phyloP scores from a whole-genome alignment of 1,140 invertebrate species.

The Drosophila jambulina region DNA sequence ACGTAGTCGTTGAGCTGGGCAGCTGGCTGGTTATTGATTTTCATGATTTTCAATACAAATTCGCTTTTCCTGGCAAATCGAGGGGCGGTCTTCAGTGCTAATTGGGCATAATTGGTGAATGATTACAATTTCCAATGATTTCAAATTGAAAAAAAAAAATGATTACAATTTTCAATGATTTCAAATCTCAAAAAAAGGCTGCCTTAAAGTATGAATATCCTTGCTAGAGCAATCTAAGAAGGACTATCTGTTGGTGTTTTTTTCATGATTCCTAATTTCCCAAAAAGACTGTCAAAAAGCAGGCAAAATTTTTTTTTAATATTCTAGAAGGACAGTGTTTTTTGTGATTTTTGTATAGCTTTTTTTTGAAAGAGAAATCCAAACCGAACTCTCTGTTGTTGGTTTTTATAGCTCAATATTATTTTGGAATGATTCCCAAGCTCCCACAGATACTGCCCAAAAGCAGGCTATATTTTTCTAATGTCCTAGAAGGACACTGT shows the following conservation, averaged over 20 bases:
- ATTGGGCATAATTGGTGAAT: neutral
- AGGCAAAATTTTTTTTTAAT: too few species aligned
- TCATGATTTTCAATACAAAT: slow-evolving; percentile 52
- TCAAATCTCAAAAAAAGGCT: neutral
- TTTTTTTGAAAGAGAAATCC: neutral
- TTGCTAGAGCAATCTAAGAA: too few species aligned
- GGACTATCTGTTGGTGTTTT: too few species aligned
- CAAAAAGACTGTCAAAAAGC: too few species aligned
- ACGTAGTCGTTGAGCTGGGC: neutral
- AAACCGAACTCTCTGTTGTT: neutral
- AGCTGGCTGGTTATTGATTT: slow-evolving; percentile 39
- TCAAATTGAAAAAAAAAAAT: neutral
- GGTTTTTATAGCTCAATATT: neutral
- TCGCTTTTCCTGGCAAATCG: neutral
- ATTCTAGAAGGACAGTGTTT: too few species aligned
- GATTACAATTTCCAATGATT: neutral
- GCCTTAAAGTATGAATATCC: neutral
- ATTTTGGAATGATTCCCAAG: neutral
- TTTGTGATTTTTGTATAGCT: too few species aligned
- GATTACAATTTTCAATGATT: neutral
- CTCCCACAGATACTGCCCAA: neutral
- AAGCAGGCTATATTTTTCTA: neutral
- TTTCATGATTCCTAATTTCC: too few species aligned
- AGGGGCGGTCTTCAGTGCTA: neutral
- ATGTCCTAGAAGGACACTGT: neutral